Evolutionary conservation across 2,888 invertebrate species (phyloP).

Genomic region (Apotomis betuletana): DNA sequence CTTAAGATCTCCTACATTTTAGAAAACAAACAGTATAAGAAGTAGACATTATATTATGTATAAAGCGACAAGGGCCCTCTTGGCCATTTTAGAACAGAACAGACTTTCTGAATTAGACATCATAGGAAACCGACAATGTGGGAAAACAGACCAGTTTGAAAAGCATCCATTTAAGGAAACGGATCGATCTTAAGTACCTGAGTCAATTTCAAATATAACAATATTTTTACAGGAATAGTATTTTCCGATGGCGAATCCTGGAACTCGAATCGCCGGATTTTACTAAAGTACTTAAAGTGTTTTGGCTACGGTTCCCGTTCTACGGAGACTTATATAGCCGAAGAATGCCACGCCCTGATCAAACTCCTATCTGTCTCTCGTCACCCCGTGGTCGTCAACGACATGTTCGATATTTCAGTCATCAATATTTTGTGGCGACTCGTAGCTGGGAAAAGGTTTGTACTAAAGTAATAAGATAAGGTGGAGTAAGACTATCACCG

Average conservation of each 20-base stretch:
- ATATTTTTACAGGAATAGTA: slow-evolving; percentile 81
- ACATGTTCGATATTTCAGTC: slow-evolving; percentile 85
- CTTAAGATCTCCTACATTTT: too few relatives aligned
- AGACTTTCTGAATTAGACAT: too few relatives aligned
- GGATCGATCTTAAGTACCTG: too few relatives aligned
- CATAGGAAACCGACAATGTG: too few relatives aligned
- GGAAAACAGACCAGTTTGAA: too few relatives aligned
- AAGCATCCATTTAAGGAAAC: too few relatives aligned
- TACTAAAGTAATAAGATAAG: neutral
- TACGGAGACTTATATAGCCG: slow-evolving; percentile 85
- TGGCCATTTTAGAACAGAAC: too few relatives aligned
- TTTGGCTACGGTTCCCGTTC: slow-evolving; percentile 85
- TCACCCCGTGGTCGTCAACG: slow-evolving; percentile 77
- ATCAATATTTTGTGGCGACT: slow-evolving; percentile 88
- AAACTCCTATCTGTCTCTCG: slow-evolving; percentile 63
- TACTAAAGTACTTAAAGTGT: slow-evolving; percentile 84
- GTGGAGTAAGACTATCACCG: too few relatives aligned
- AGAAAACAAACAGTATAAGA: too few relatives aligned
- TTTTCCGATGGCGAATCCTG: slow-evolving; percentile 87
- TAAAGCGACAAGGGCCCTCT: too few relatives aligned
- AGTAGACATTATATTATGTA: too few relatives aligned
- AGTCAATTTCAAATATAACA: too few relatives aligned
- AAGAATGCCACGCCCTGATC: slow-evolving; percentile 85
- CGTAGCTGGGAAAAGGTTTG: slow-evolving; percentile 85
- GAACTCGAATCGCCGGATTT: slow-evolving; percentile 86